Percentiles rank a stretch among this genome's conserved stretches.
phyloP scores from a whole-genome alignment of 2,888 invertebrate genomes.

The Hoplodrina ambigua region DNA sequence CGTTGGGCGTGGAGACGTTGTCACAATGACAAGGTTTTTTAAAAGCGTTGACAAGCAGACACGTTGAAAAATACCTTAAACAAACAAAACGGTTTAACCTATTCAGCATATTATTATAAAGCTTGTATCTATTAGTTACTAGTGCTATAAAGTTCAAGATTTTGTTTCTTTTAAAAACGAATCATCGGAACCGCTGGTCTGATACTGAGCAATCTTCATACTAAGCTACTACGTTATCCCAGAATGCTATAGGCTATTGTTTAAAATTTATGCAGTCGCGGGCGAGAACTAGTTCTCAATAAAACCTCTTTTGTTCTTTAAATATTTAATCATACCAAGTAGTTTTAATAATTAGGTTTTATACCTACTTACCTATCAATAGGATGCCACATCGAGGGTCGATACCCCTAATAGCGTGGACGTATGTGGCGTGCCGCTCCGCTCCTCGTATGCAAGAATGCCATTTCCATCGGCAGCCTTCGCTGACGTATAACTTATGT shows the following conservation, averaged over 20 bases:
- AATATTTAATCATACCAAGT: conserved; percentile 1
- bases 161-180: too few relatives aligned
- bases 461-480: conserved; percentile 54
- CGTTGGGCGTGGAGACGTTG: background rate
- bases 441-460: conserved; percentile 57
- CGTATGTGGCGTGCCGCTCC: conserved; percentile 62
- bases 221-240: too few relatives aligned
- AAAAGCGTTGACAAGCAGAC: too few relatives aligned
- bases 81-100: too few relatives aligned
- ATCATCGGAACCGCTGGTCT: too few relatives aligned
- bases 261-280: too few relatives aligned
- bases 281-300: background rate
- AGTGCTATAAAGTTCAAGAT: too few relatives aligned
- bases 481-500: conserved; percentile 34
- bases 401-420: conserved; percentile 62
- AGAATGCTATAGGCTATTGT: too few relatives aligned
- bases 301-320: background rate
- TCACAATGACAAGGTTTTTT: background rate
- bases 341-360: background rate
- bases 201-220: too few relatives aligned
- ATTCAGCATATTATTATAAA: too few relatives aligned
- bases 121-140: too few relatives aligned
- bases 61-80: too few relatives aligned
- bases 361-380: conserved; percentile 4
- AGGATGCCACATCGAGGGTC: conserved; percentile 42